Percentiles rank a stretch among this genome's conserved stretches.
Evolutionary conservation across 2,797 vertebrate species (phyloP).

Genomic region (Bradypodion ventrale): DNA sequence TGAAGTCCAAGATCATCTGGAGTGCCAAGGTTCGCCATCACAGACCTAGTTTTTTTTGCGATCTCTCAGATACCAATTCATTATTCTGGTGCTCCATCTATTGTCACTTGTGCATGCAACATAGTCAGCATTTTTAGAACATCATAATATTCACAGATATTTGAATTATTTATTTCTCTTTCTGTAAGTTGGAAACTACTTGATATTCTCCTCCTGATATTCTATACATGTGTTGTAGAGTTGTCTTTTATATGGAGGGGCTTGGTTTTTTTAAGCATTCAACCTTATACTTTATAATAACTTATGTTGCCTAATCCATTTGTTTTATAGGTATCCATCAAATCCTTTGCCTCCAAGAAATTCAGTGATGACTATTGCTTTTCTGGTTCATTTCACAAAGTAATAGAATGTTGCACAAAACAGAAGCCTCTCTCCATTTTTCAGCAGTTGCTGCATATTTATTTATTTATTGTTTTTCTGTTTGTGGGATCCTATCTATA

Average conservation of each 20-base stretch:
- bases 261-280: conserved; percentile 19
- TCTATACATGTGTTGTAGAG: not conserved
- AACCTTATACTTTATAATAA: not conserved
- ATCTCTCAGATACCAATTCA: no score
- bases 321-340: conserved; percentile 31
- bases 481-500: not conserved
- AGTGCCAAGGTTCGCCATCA: no score
- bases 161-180: not conserved
- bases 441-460: not conserved
- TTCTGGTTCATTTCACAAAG: conserved; percentile 29
- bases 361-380: conserved; percentile 5
- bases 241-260: conserved; percentile 10
- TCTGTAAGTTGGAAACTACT: not conserved
- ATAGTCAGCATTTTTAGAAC: no score
- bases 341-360: conserved; percentile 32
- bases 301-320: conserved; percentile 14
- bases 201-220: not conserved
- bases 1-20: no score
- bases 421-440: not conserved
- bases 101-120: no score
- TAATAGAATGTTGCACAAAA: conserved; percentile 11
- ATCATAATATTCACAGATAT: not conserved
- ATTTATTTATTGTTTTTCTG: not conserved
- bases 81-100: no score
- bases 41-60: no score